Base-by-base conservation (phyloP, 2,113 vertebrate genomes). In the Myocastor coypus region DNA sequence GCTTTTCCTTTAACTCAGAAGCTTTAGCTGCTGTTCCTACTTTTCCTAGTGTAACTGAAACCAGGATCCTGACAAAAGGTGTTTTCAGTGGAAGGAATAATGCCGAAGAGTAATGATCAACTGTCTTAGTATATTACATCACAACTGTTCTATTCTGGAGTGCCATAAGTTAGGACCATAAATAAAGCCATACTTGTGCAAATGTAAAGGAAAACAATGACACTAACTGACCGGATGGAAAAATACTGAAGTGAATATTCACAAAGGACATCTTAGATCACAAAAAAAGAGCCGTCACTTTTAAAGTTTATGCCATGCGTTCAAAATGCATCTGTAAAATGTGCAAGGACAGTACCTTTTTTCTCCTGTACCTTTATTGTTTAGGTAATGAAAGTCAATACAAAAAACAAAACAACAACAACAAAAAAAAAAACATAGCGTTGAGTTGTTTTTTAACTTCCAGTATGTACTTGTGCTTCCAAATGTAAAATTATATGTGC, bases 11-110 rank as follows among this genome's bases (percentile, higher is more conserved):
- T 87, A 89, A 40, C 34, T 7, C 42, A 91, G 75, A 30, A 92
- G 84, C 20, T 93, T 95, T 94, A 87, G 93, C 71, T 66, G 81
- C 37, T 93, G 64, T 50, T 71, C 87, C 75, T 91, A 17, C 34
- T 87, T 81, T 84, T 93, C 50, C 8, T 73, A 40, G 11, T 82
- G 28, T 68, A 34, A 19, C 69, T 89, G 20, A 87, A 91, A 7
- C n/a, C 32, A 37, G 19, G 64, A 85, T 66, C 1, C 40, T 85
- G 37, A 84, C 80, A 24, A 80, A 94, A n/a, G 34, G 7, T 91
- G 40, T 83, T 86, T 50, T 30, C 68, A 57, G 50, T 81, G 40
- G 84, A 94, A 83, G 22, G 4, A 63, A 40, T 77, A 73, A 78
- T 89, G 94, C 78, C 83, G 42, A 64, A 55, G 2, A 82, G 46